phyloP scores from a whole-genome alignment of 92 coral and sea anemone species.

The Heliopora coerulea region DNA sequence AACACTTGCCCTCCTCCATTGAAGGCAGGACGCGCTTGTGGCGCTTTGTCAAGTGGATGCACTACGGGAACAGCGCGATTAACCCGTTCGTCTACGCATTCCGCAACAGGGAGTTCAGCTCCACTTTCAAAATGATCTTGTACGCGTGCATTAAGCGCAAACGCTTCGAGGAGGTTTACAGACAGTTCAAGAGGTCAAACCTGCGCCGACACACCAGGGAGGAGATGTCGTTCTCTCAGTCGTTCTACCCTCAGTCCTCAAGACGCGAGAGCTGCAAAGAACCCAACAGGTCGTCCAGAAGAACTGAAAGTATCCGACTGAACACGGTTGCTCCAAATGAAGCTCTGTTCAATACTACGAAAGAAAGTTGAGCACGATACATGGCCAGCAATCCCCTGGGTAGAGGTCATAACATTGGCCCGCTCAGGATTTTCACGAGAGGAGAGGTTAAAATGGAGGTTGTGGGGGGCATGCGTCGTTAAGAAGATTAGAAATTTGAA shows the following conservation, averaged over 20 bases:
- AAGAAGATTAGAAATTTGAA: no score
- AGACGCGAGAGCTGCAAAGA: background rate
- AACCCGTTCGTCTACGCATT: conserved; percentile 82
- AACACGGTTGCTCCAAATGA: conserved; percentile 11
- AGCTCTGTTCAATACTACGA: background rate
- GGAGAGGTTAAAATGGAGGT: no score
- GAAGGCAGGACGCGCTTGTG: conserved; percentile 56
- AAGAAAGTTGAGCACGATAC: background rate
- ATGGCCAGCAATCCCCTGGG: no score
- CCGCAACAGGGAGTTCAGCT: conserved; percentile 69
- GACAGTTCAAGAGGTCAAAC: conserved; percentile 23
- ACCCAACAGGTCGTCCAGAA: background rate
- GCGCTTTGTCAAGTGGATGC: conserved; percentile 82
- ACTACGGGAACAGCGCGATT: conserved; percentile 74
- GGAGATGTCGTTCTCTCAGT: background rate
- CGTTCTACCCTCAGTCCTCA: background rate
- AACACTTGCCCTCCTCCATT: conserved; percentile 47
- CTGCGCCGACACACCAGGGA: conserved; percentile 16
- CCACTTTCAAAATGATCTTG: conserved; percentile 27
- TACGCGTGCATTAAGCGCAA: conserved; percentile 33
- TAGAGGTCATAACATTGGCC: no score
- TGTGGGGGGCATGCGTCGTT: no score
- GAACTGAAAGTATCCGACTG: conserved; percentile 22
- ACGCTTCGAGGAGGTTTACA: conserved; percentile 26
- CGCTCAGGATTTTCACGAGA: no score